A percentile compares a stretch with the other conserved stretches of the same genome.
phyloP scores from a whole-genome alignment of 2,888 invertebrate species.

The Boloria euphrosyne region DNA sequence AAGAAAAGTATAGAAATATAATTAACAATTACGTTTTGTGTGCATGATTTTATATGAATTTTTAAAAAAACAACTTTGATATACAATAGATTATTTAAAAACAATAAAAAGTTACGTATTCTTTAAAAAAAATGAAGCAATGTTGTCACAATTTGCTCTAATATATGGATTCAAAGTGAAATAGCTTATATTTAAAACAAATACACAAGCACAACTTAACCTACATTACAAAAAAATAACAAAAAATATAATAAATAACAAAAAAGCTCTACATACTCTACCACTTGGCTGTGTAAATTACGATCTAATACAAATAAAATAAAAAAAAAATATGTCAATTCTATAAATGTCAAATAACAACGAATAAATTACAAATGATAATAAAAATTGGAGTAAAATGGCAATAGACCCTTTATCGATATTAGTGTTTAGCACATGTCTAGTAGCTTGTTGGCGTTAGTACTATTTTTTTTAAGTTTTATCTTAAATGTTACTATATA shows the following conservation, averaged over 20 bases:
- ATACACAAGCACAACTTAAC: conserved; percentile 9
- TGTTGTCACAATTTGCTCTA: background rate
- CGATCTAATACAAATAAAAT: conserved; percentile 8
- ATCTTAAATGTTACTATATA: background rate
- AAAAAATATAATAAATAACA: background rate
- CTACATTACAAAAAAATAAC: conserved; percentile 2
- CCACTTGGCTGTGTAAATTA: conserved; percentile 13
- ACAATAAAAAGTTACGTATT: too few species aligned
- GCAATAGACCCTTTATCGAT: conserved; percentile 55
- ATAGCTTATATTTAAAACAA: conserved; percentile 1
- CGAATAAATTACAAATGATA: conserved; percentile 22
- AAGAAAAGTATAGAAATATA: too few species aligned
- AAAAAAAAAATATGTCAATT: conserved; percentile 10
- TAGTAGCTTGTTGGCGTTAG: conserved; percentile 67
- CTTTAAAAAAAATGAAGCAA: too few species aligned
- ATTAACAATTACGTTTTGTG: too few species aligned
- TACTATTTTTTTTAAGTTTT: conserved; percentile 31
- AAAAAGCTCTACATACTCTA: conserved; percentile 6
- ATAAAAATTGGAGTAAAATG: conserved; percentile 14
- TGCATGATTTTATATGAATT: too few species aligned
- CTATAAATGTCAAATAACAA: conserved; percentile 25
- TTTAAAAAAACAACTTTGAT: too few species aligned
- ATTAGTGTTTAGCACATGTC: conserved; percentile 56
- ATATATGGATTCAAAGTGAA: conserved; percentile 9
- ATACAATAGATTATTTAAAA: too few species aligned